Percentiles rank a stretch among this genome's conserved stretches.
Conservation (phyloP, 2,113 vertebrate genomes). For the Macquaria australasica region DNA sequence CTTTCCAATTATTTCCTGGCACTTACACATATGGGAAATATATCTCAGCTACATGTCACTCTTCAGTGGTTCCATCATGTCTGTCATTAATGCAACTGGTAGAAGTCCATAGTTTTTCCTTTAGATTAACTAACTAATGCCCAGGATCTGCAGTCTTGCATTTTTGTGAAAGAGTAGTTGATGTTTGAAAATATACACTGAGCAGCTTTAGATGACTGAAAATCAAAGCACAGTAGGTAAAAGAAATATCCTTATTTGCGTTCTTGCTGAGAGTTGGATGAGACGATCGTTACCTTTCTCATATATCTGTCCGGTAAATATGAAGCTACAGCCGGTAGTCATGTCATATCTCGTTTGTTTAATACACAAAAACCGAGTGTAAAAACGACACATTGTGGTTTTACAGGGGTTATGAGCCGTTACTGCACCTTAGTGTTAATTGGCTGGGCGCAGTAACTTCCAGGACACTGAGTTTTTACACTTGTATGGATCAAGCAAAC, state of each 20-base stretch:
- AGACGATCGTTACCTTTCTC: no score
- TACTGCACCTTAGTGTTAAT: no score
- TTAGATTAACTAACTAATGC: not conserved
- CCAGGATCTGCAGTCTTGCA: not conserved
- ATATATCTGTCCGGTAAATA: no score
- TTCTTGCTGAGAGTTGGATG: not conserved
- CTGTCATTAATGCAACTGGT: not conserved
- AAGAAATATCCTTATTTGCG: not conserved
- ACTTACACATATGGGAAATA: not conserved
- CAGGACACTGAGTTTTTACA: not conserved
- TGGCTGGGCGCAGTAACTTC: not conserved
- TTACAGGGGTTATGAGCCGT: no score
- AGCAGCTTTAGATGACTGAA: not conserved
- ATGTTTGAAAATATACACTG: not conserved
- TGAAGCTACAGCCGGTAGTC: no score
- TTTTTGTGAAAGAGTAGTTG: not conserved
- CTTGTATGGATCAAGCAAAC: not conserved
- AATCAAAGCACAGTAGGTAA: not conserved
- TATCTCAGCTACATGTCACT: not conserved
- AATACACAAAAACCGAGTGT: not conserved
- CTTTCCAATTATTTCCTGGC: conserved; percentile 22
- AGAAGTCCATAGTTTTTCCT: not conserved
- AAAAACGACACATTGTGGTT: no score
- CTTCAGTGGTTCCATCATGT: not conserved
- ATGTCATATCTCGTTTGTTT: no score